These are phyloP conservation scores for Eulemur rufifrons DNA, from an alignment of 2,113 vertebrate species.

Conservation along the genomic window DNA sequence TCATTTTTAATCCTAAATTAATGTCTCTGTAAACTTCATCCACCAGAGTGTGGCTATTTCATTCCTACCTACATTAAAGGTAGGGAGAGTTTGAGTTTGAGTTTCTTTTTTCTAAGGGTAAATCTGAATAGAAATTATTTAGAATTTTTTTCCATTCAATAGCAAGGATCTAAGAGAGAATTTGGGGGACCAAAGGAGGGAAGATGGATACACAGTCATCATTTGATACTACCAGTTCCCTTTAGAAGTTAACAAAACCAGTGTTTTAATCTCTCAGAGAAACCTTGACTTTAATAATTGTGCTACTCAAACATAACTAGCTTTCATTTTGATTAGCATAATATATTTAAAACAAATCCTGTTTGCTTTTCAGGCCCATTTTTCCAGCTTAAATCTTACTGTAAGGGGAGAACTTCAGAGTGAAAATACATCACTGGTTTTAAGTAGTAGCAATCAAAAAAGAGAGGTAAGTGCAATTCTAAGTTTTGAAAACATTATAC, in stretches of 20 bases:
- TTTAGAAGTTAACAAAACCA: not conserved
- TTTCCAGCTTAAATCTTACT: constrained; percentile 88
- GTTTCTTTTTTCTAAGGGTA: not conserved
- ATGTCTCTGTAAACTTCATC: not conserved
- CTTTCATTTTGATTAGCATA: not conserved
- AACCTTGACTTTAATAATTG: not conserved
- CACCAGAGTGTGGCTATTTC: not conserved
- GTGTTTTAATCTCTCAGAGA: not conserved
- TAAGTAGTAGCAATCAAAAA: constrained; percentile 84
- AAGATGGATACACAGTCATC: rapidly evolving
- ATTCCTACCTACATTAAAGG: not conserved
- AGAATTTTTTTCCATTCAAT: not conserved
- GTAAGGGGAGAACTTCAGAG: constrained; percentile 86
- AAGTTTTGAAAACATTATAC: not conserved
- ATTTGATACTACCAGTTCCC: not conserved
- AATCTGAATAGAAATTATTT: not conserved
- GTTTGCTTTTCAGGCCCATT: constrained; percentile 86
- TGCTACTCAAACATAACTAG: not conserved
- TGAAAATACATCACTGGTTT: constrained; percentile 85
- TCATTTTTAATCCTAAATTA: not conserved
- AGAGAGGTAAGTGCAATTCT: constrained; percentile 85
- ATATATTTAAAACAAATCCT: not conserved
- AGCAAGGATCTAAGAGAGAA: not conserved
- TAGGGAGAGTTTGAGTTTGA: not conserved
- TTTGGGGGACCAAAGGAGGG: not conserved